Evolutionary conservation across 2,888 invertebrate species (phyloP).

Genomic region (Anarsia innoxiella): DNA sequence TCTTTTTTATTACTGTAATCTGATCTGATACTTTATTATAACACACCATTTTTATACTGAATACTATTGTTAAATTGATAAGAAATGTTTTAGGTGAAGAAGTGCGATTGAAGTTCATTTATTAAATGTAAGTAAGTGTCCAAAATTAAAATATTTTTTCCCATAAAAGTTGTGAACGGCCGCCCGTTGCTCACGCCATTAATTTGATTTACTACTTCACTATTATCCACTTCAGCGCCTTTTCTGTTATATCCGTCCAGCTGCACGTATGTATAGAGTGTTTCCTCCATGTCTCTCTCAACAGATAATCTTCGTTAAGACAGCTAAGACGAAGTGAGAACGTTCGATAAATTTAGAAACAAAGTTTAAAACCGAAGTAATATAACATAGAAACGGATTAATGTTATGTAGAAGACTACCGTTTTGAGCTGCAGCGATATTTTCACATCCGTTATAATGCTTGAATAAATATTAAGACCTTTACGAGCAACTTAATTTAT

Average conservation of each 20-base stretch:
- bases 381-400: conserved; percentile 3
- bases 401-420: no score
- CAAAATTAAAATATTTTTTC: neutral
- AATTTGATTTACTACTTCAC: conserved; percentile 14
- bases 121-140: no score
- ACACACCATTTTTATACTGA: no score
- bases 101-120: no score
- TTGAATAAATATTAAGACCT: no score
- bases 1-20: no score
- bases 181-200: conserved; percentile 11
- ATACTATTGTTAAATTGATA: neutral
- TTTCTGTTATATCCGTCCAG: conserved; percentile 15
- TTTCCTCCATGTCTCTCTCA: conserved; percentile 22
- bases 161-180: neutral
- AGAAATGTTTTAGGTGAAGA: neutral
- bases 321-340: conserved; percentile 13
- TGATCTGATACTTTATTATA: no score
- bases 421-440: no score
- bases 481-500: no score
- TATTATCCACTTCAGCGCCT: conserved; percentile 17
- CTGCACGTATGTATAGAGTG: conserved; percentile 11
- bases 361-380: conserved; percentile 1
- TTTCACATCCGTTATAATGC: no score
- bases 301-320: conserved; percentile 17
- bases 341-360: conserved; percentile 11